Evolutionary conservation across 2,888 invertebrate genomes (phyloP).

Genomic region (Pachydiplax longipennis): DNA sequence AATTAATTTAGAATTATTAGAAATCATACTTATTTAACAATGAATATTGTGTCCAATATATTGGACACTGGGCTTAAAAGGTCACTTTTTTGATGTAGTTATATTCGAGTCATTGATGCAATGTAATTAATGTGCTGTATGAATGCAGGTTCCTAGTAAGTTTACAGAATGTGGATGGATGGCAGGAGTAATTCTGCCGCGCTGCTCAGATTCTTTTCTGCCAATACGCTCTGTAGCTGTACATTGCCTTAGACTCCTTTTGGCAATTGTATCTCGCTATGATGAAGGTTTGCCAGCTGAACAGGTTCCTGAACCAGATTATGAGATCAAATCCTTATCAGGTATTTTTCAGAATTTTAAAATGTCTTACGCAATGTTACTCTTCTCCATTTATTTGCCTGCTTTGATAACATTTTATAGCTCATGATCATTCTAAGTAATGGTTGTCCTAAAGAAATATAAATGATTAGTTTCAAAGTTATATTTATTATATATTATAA

Average conservation of each 20-base stretch:
- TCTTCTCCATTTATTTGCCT: background rate
- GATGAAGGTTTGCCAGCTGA: constrained; percentile 62
- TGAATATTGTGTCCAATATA: no score
- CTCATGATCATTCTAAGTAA: no score
- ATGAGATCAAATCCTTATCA: background rate
- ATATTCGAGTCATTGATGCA: no score
- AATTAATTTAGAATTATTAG: no score
- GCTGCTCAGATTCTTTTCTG: constrained; percentile 78
- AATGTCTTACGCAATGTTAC: background rate
- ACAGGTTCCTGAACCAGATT: background rate
- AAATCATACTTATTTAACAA: no score
- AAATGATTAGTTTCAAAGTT: no score
- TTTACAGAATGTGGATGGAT: constrained; percentile 77
- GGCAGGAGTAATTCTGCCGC: constrained; percentile 75
- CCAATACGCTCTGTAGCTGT: constrained; percentile 76
- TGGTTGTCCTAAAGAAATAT: no score
- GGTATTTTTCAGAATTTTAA: no score
- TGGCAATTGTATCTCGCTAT: constrained; percentile 76
- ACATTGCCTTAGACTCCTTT: constrained; percentile 75
- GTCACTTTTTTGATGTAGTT: no score
- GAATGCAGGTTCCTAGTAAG: constrained; percentile 65
- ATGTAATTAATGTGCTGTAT: background rate
- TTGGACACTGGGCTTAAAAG: no score
- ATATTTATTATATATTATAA: no score
- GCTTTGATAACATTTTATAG: background rate